Evolutionary conservation across 2,113 vertebrate genomes (phyloP), one percentile per base, ranked within the genome.

Genomic region (Lichenostomus cassidix): DNA sequence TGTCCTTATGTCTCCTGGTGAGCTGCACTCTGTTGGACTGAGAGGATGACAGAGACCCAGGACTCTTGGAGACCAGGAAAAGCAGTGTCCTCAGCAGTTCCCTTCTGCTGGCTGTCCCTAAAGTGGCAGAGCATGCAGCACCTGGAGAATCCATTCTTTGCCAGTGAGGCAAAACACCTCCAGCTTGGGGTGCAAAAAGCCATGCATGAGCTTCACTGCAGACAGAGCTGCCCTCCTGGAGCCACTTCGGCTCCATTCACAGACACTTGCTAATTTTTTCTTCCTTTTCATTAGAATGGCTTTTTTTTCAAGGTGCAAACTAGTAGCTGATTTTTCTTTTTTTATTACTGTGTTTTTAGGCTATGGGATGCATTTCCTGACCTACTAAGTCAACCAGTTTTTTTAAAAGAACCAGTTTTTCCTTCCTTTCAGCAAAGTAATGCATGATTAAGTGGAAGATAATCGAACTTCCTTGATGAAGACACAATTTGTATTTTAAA

Each of bases 41-140:
- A 56, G 35, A 42, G 5, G 9, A 49, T 47, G 23, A 47, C 39
- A 33, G 37, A 62, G 24, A 15, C 64, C 53, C 11, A 16, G 35
- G 28, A 59, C 39, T 20, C 31, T 14, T 22, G 47, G 56, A 59
- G 90, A 29, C 13, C 11, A 46, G 76, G 60, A 81, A 46, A 87
- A 67, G 37, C 60, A 20, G 14, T 1, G 5, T 44, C 31, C 24
- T 74, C 15, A 14, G 31, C n/a, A 52, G 37, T 29, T 67, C 28
- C 2, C 13, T 62, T 73, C 27, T 8, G 5, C 8, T 56, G 28
- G 5, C 19, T 53, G n/a, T 24, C 11, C 35, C 31, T 76, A 27
- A 27, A 0, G 0, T 18, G 9, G 16, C 37, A 53, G 28, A 37
- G 23, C 58, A 37, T 27, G 19, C 13, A 12, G 21, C 2, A 0